Evolutionary conservation across 2,797 vertebrate genomes (phyloP), one percentile per base, ranked within the genome.

Genomic region (Sternarchorhynchus goeldii): DNA sequence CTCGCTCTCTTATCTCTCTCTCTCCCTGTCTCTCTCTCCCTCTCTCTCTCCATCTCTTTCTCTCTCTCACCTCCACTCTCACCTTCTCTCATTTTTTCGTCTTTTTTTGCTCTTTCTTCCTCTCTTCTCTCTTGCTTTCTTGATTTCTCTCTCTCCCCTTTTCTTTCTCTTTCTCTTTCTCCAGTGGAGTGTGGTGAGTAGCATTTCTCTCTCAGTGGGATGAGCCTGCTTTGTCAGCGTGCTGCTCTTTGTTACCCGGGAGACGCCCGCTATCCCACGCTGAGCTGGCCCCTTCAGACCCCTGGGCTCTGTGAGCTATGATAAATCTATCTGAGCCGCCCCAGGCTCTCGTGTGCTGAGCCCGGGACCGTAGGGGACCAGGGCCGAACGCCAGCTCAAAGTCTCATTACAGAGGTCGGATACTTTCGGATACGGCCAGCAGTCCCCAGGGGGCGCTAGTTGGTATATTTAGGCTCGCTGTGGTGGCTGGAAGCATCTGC

Each of bases 321-420:
- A 93, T 93, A 90, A 93, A 93, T 94, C 89, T 91, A 87, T 87
- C 86, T 88, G 87, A 90, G 87, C 81, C 39, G 65, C 77, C 45
- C 45, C 45, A 81, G 85, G 36, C 73, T 84, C 77, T 81, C 77
- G 85, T 82, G 81, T 55, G 81, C 87, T 81, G 88, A 90, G 90
- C 90, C 88, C 84, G 77, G 87, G 88, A 90, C 88, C 91, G 86
- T 87, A 85, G 68, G 90, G 91, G 91, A 89, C 89, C 81, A 83
- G 71, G 77, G 82, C 75, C 66, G 25, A 79, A 77, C 78, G 65
- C 85, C 89, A 88, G 89, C 90, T 91, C 90, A 84, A 86, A 90
- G 89, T 91, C 92, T 94, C 92, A 92, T 93, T 94, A 94, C 91
- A 78, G 89, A 90, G 90, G 88, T 73, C 88, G 45, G 73, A 80